Base-by-base conservation (phyloP, 2,797 vertebrate species). In the Dipus sagitta region DNA sequence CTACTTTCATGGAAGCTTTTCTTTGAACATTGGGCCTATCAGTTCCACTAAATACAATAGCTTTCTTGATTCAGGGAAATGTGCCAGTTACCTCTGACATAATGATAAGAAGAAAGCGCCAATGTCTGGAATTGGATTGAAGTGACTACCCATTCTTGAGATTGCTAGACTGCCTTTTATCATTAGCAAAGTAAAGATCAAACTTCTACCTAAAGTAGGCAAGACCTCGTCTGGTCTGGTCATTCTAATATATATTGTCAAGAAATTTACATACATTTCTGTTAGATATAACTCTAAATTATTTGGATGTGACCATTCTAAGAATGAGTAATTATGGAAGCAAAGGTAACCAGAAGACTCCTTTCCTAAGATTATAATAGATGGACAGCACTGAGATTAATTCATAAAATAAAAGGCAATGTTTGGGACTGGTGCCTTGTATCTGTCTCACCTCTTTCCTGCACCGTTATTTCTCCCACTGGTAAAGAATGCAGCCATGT, bases 311-410 rank as follows among this genome's bases (percentile, higher is more conserved):
- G 34, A 13, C 65, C 30, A 71, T 78, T 85, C 34, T 78, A 85
- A 85, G 74, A 78, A 71, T 52, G 34, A 64, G 26, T 65, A 71
- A 84, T 88, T 79, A 67, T 67, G 32, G 76, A 84, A 83, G 54
- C 28, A 30, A 58, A 74, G 42, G 23, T 7, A 71, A 64, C 60
- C 42, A 83, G 13, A 65, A 93, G 1, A 28, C 24, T 58, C 32
- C 30, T 74, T 94, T 74, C 47, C 68, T 80, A 75, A 58, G 64
- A 60, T 85, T 38, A 6, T 38, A 38, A 38, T 38, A 38, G 38
- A 38, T 38, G 17, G 21, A 10, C 20, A 32, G 18, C 42, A 20
- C 21, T 82, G 62, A 81, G 23, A 13, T 38, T 32, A 30, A 6
- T 9, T 1, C 17, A n/a, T 64, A 62, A 91, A 92, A 77, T 88